phyloP scores from a whole-genome alignment of 2,113 vertebrate species.

The Lagopus leucura region DNA sequence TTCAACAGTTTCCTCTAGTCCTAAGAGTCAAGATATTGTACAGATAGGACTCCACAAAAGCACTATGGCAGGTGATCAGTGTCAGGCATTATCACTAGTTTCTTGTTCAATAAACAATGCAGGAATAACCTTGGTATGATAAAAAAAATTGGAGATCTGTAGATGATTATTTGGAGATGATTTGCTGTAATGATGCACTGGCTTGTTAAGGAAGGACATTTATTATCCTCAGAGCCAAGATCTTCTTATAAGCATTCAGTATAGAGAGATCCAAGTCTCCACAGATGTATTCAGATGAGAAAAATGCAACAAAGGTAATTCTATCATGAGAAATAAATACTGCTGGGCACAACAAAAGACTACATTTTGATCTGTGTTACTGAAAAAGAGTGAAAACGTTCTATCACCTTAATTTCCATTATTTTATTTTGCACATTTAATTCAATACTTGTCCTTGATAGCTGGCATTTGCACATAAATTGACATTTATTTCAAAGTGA shows the following conservation, averaged over 20 bases:
- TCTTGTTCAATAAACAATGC: not conserved
- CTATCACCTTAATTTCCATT: rapidly evolving
- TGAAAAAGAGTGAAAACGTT: not conserved
- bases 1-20: not conserved
- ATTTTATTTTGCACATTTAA: not conserved
- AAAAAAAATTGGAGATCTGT: not conserved
- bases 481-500: not conserved
- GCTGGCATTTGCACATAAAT: not conserved
- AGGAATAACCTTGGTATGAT: not conserved
- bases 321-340: not conserved
- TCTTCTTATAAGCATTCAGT: not conserved
- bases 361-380: not conserved
- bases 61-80: not conserved
- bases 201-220: not conserved
- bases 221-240: not conserved
- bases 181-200: not conserved
- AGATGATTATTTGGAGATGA: not conserved
- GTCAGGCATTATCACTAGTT: not conserved
- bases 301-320: not conserved
- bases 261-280: not conserved
- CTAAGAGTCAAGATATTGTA: not conserved
- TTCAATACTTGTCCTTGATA: not conserved
- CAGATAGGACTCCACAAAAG: not conserved
- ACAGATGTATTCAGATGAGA: not conserved
- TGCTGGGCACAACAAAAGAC: not conserved